These are phyloP conservation scores for Tarsius wallacei DNA, from an alignment of 2,797 vertebrate genomes.

Conservation along the genomic window DNA sequence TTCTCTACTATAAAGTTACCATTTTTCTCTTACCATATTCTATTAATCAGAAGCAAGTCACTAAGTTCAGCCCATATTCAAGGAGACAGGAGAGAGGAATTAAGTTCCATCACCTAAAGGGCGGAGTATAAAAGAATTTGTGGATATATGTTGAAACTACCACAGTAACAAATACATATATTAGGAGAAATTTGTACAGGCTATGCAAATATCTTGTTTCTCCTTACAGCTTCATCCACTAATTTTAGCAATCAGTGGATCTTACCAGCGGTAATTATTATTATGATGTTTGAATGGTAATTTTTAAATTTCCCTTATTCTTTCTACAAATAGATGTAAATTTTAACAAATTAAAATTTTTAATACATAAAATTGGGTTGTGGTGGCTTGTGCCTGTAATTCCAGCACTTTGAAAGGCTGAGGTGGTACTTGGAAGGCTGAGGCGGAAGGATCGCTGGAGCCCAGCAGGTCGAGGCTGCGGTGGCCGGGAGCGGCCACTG, in stretches of 20 bases:
- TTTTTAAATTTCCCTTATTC: slow-evolving; percentile 26
- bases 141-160: slow-evolving; percentile 38
- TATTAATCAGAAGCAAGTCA: slow-evolving; percentile 30
- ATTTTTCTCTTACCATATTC: too few relatives aligned
- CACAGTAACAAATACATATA: slow-evolving; percentile 36
- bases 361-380: too few relatives aligned
- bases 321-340: slow-evolving; percentile 54
- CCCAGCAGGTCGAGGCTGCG: too few relatives aligned
- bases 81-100: neutral
- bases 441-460: too few relatives aligned
- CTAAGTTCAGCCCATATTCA: neutral
- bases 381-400: too few relatives aligned
- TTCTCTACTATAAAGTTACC: too few relatives aligned
- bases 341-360: slow-evolving; percentile 30
- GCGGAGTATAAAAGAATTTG: slow-evolving; percentile 41
- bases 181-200: neutral
- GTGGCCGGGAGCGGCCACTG: too few relatives aligned
- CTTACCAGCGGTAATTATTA: neutral
- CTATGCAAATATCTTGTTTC: slow-evolving; percentile 52
- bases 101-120: slow-evolving; percentile 35
- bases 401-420: too few relatives aligned
- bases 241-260: slow-evolving; percentile 53
- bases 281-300: neutral
- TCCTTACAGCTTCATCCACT: slow-evolving; percentile 32
- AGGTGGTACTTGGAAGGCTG: too few relatives aligned